Base-by-base conservation (phyloP, 2,888 invertebrate species). In the Dendrolimus pini region DNA sequence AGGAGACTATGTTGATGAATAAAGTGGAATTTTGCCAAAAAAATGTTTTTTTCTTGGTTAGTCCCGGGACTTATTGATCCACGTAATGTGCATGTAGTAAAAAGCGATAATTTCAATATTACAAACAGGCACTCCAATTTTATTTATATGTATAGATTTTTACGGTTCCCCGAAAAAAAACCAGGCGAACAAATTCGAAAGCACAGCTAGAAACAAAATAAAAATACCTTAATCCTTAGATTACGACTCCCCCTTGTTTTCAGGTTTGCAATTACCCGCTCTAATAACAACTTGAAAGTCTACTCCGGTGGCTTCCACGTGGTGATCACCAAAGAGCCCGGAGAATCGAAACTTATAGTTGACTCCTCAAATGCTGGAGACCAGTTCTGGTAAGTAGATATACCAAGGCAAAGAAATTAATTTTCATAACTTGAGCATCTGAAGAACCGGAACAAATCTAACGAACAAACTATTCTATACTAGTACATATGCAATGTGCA, bases 211-310 rank as follows among this genome's bases (percentile, higher is more conserved):
- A 7, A n/a, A 53, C 10, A n/a, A 13, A 10, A 30, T 30, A 30
- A 30, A 30, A 30, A 30, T 30, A 30, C 6, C 30, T 30, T 6
- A n/a, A 30, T 6, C 30, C 30, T 30, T 30, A 30, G 18, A 18
- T 3, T 2, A 18, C 2, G 18, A 18, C 18, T 18, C 0, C 47
- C 10, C 2, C 47, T 9, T 47, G 9, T 7, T 59, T 41, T 1
- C 58, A 69, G 70, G 9, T 69, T 70, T n/a, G 70, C 71, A 9
- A 58, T 71, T 1, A 55, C 68, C 13, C 58, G 61, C 0, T 58
- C 56, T 1, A 52, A 61, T 0, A 57, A 58, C 1, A 69, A 69
- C 0, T 9, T 70, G 0, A 59, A 42, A 41, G 60, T 70, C 1
- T 60, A 66, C 58, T 65, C 64, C 9, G 68, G 68, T 0, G 68